Percentiles rank a stretch among this genome's conserved stretches.
Evolutionary conservation across 1,140 invertebrate species (phyloP).

Genomic region (Uloborus diversus): DNA sequence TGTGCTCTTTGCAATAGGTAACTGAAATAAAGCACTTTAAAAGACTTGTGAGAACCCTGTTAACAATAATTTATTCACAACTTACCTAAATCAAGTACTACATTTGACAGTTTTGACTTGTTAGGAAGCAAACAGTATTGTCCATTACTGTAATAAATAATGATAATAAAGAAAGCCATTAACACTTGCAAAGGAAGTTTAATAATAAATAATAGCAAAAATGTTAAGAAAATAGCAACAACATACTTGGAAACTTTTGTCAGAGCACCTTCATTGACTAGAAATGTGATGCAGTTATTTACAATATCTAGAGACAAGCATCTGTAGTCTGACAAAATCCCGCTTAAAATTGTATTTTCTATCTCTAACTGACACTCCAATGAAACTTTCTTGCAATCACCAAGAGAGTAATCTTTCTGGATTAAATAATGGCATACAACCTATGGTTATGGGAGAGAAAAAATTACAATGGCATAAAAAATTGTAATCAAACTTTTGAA

Average conservation of each 20-base stretch:
- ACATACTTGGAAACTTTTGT: slow-evolving; percentile 17
- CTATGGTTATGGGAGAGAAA: neutral
- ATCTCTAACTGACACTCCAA: slow-evolving; percentile 22
- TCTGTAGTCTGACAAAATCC: slow-evolving; percentile 24
- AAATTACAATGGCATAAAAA: neutral
- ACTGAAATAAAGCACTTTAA: neutral
- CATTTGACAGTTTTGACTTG: neutral
- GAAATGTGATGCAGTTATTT: slow-evolving; percentile 37
- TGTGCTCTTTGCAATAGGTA: too few relatives aligned
- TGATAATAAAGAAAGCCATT: neutral
- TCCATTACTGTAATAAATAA: neutral
- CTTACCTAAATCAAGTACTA: slow-evolving; percentile 19
- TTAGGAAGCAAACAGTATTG: neutral
- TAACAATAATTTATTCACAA: neutral
- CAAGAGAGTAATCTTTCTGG: neutral
- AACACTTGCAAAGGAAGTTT: neutral
- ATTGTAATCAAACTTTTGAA: neutral
- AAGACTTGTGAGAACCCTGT: neutral
- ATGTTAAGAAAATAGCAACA: neutral
- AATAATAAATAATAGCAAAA: neutral
- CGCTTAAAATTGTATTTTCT: slow-evolving; percentile 6
- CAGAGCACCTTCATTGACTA: slow-evolving; percentile 35
- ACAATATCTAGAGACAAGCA: slow-evolving; percentile 50
- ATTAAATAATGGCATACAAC: slow-evolving; percentile 11
- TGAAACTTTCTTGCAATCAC: slow-evolving; percentile 6